These are phyloP conservation scores for Drosophila histrio DNA, from an alignment of 2,888 invertebrate species.

Conservation along the genomic window DNA sequence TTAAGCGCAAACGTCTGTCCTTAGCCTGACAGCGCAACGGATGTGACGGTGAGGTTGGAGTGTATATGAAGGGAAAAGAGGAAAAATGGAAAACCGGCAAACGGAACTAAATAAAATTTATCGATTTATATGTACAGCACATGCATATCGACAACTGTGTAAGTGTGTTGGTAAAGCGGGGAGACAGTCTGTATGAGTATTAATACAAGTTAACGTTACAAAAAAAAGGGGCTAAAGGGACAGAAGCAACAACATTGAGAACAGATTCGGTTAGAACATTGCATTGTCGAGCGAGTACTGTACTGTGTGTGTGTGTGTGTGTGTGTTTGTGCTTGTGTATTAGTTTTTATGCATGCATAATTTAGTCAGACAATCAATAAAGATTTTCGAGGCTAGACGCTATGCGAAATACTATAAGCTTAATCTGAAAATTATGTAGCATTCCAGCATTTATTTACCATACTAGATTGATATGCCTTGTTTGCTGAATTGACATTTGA, in stretches of 20 bases:
- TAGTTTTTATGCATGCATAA: slow-evolving; percentile 49
- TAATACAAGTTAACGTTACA: slow-evolving; percentile 50
- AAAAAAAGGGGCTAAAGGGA: too few relatives aligned
- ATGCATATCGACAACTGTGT: slow-evolving; percentile 8
- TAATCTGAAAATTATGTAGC: slow-evolving; percentile 20
- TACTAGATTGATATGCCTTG: neutral
- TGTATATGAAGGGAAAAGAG: neutral
- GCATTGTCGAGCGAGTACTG: slow-evolving; percentile 22
- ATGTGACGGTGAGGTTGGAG: neutral
- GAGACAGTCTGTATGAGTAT: slow-evolving; percentile 29
- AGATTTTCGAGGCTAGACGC: slow-evolving; percentile 25
- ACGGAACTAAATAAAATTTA: slow-evolving; percentile 71
- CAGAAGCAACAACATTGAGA: slow-evolving; percentile 12
- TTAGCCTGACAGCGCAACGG: slow-evolving; percentile 31
- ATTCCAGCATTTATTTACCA: slow-evolving; percentile 10
- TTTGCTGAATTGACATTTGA: slow-evolving; percentile 8
- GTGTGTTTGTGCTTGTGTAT: slow-evolving; percentile 24
- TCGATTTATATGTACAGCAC: slow-evolving; percentile 54
- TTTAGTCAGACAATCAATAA: slow-evolving; percentile 53
- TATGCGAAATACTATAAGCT: slow-evolving; percentile 3
- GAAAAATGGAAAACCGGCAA: slow-evolving; percentile 24
- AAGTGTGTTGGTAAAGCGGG: neutral
- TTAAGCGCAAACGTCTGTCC: slow-evolving; percentile 70
- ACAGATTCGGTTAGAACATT: slow-evolving; percentile 32
- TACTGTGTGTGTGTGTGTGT: slow-evolving; percentile 10